Percentiles rank a stretch among this genome's conserved stretches.
phyloP scores from a whole-genome alignment of 1,140 invertebrate genomes.

The Delia radicum region DNA sequence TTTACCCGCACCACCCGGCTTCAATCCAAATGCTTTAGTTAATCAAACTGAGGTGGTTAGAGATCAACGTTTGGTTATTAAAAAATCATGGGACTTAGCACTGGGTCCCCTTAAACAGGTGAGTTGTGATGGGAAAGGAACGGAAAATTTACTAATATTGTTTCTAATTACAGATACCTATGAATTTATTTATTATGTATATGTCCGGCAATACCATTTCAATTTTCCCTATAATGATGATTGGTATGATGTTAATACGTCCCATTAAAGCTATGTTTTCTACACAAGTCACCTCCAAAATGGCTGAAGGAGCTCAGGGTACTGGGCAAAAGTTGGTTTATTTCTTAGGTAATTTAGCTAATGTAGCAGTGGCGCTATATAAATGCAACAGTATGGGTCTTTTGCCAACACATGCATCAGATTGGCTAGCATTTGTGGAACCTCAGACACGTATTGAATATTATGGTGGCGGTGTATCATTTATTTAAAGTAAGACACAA shows the following conservation, averaged over 20 bases:
- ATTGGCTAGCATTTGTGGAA: constrained; percentile 98
- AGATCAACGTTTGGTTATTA: constrained; percentile 81
- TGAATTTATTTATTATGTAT: constrained; percentile 99
- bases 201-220: constrained; percentile 99
- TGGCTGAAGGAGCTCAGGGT: constrained; percentile 92
- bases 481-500: constrained; percentile 59
- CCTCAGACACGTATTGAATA: constrained; percentile 85
- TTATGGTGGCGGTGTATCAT: constrained; percentile 79
- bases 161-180: constrained; percentile 67
- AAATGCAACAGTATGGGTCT: constrained; percentile 99
- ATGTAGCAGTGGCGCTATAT: constrained; percentile 90
- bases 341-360: constrained; percentile 91
- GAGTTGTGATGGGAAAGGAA: background rate
- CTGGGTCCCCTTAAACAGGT: constrained; percentile 88
- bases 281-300: constrained; percentile 89
- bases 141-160: constrained; percentile 29
- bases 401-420: constrained; percentile 94
- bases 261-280: constrained; percentile 94
- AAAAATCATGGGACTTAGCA: constrained; percentile 97
- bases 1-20: constrained; percentile 80
- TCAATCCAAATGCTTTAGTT: constrained; percentile 69
- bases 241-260: constrained; percentile 95
- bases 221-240: constrained; percentile 99
- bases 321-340: constrained; percentile 92
- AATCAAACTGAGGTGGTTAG: constrained; percentile 74